phyloP scores from a whole-genome alignment of 1,140 invertebrate species.

The Cryptotermes secundus region DNA sequence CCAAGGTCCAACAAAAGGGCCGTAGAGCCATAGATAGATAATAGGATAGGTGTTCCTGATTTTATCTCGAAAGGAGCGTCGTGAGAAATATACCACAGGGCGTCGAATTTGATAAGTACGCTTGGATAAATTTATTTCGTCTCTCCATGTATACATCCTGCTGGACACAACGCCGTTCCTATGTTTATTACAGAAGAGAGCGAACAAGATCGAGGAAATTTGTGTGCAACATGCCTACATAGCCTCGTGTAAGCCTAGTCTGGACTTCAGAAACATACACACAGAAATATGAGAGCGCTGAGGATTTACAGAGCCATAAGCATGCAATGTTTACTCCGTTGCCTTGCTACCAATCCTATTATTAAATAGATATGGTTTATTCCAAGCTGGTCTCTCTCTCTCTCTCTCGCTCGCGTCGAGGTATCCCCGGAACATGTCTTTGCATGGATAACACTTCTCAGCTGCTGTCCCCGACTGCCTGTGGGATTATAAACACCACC shows the following conservation, averaged over 20 bases:
- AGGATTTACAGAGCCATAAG: background rate
- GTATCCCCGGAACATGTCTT: slow-evolving; percentile 32
- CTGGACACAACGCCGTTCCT: background rate
- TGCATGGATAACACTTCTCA: slow-evolving; percentile 34
- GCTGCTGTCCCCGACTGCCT: background rate
- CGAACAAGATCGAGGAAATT: background rate
- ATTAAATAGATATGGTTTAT: slow-evolving; percentile 33
- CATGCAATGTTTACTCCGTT: slow-evolving; percentile 30
- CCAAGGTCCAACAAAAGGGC: no score
- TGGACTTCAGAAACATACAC: background rate
- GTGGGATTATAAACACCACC: slow-evolving; percentile 2
- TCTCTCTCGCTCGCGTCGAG: slow-evolving; percentile 18
- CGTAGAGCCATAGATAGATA: no score
- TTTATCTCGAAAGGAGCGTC: no score
- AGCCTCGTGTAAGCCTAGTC: background rate
- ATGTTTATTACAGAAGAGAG: background rate
- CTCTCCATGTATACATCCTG: background rate
- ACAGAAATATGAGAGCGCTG: background rate
- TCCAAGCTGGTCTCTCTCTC: slow-evolving; percentile 1
- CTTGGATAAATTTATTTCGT: background rate
- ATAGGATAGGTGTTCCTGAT: no score
- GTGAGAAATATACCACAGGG: no score
- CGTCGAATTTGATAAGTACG: no score
- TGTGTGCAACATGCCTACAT: background rate
- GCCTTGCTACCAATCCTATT: slow-evolving; percentile 34